A percentile compares a stretch with the other conserved stretches of the same genome.
phyloP scores from a whole-genome alignment of 2,888 invertebrate species.

The Neoaliturus tenellus region DNA sequence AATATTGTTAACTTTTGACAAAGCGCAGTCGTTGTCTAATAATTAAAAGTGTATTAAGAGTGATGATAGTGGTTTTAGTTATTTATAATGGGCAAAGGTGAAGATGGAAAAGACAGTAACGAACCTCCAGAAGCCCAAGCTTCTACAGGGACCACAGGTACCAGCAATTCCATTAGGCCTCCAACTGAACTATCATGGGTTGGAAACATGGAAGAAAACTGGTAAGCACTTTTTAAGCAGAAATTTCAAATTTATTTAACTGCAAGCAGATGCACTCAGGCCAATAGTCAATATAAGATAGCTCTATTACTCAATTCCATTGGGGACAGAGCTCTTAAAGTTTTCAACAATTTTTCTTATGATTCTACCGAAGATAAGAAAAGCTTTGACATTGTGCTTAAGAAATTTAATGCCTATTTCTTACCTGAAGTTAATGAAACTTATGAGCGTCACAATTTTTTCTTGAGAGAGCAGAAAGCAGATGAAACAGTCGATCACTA shows the following conservation, averaged over 20 bases:
- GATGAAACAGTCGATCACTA: slow-evolving; percentile 22
- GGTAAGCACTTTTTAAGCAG: not conserved
- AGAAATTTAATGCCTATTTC: slow-evolving; percentile 30
- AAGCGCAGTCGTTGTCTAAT: too few species aligned
- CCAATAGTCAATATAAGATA: not conserved
- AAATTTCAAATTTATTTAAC: slow-evolving; percentile 9
- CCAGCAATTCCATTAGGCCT: too few species aligned
- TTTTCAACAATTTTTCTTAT: slow-evolving; percentile 23
- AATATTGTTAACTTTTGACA: too few species aligned
- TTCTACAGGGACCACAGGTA: too few species aligned
- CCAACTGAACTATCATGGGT: slow-evolving; percentile 20
- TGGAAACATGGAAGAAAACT: slow-evolving; percentile 37
- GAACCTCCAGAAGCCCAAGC: too few species aligned
- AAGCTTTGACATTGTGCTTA: not conserved
- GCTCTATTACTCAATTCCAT: not conserved
- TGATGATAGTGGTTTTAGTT: too few species aligned
- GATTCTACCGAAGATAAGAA: not conserved
- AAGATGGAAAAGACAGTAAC: too few species aligned
- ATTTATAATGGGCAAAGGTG: too few species aligned
- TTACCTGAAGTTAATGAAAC: slow-evolving; percentile 22
- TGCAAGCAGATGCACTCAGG: not conserved
- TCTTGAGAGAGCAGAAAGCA: too few species aligned
- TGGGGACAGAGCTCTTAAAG: slow-evolving; percentile 32
- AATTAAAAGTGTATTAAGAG: too few species aligned
- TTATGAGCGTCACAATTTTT: slow-evolving; percentile 22